phyloP scores from a whole-genome alignment of 2,113 vertebrate genomes.

The Bagarius yarrelli region DNA sequence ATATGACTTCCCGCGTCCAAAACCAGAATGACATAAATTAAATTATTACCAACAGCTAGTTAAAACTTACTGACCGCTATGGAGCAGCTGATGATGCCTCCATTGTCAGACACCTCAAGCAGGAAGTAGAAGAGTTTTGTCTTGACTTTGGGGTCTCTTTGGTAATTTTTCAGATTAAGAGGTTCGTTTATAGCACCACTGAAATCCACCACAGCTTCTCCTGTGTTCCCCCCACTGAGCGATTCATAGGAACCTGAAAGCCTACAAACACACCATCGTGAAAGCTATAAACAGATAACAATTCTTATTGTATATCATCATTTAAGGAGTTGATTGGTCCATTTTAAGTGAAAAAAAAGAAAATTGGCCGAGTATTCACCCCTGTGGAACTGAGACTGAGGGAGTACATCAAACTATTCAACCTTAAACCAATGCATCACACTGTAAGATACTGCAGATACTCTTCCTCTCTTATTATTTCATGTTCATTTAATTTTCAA shows the following conservation, averaged over 20 bases:
- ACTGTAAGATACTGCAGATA: not conserved
- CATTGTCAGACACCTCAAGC: slow-evolving; percentile 78
- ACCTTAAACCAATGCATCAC: not conserved
- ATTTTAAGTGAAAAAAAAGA: not conserved
- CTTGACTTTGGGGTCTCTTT: slow-evolving; percentile 72
- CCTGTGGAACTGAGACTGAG: not conserved
- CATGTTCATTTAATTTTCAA: too few species aligned
- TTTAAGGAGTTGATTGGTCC: not conserved
- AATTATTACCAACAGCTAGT: not conserved
- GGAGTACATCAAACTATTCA: too few species aligned
- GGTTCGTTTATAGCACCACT: slow-evolving; percentile 86
- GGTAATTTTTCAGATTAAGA: slow-evolving; percentile 75
- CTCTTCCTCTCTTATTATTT: not conserved
- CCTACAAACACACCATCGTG: slow-evolving; percentile 62
- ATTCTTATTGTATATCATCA: not conserved
- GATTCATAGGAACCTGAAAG: slow-evolving; percentile 89
- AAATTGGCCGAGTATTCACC: not conserved
- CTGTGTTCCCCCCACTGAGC: slow-evolving; percentile 85
- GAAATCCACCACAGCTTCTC: slow-evolving; percentile 93
- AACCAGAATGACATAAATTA: not conserved
- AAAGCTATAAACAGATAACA: not conserved
- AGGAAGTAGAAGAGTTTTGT: slow-evolving; percentile 83
- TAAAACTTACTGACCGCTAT: slow-evolving; percentile 71
- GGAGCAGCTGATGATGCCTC: slow-evolving; percentile 88
- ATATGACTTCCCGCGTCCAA: not conserved